Conservation (phyloP, 2,888 invertebrate species). For the Carabus problematicus region DNA sequence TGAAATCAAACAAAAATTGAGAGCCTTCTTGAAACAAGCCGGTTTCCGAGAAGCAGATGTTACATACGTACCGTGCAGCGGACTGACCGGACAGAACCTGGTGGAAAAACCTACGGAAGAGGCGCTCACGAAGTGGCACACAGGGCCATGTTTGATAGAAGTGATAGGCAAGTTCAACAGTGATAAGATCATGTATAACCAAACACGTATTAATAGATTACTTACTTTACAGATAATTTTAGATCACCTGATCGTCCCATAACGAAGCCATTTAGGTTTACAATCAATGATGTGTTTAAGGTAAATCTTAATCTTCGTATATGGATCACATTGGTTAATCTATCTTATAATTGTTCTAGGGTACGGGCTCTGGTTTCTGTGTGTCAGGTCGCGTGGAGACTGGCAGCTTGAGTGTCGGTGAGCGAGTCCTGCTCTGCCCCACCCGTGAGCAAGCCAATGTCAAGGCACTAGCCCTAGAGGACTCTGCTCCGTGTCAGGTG, state of each 20-base stretch:
- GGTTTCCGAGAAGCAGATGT: conserved; percentile 90
- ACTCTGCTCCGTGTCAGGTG: conserved; percentile 72
- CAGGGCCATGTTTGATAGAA: conserved; percentile 82
- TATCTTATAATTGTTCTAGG: conserved; percentile 55
- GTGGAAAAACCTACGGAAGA: conserved; percentile 71
- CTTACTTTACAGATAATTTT: conserved; percentile 71
- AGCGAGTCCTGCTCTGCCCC: conserved; percentile 87
- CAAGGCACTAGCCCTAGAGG: conserved; percentile 74
- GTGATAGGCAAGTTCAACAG: conserved; percentile 78
- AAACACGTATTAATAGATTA: not conserved
- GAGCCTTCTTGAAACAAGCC: conserved; percentile 84
- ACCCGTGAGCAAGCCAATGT: conserved; percentile 82
- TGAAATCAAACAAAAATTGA: conserved; percentile 85
- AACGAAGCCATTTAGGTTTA: conserved; percentile 87
- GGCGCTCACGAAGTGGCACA: conserved; percentile 77
- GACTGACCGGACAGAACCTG: conserved; percentile 94
- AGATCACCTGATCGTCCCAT: conserved; percentile 87
- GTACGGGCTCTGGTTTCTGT: conserved; percentile 88
- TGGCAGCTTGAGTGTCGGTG: conserved; percentile 84
- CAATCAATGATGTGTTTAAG: conserved; percentile 95
- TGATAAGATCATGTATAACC: not conserved
- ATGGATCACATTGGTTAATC: not conserved
- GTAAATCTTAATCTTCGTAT: conserved; percentile 66
- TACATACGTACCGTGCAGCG: conserved; percentile 93
- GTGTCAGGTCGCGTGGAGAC: conserved; percentile 92